Evolutionary conservation across 2,888 invertebrate species (phyloP).

Genomic region (Idaea aversata): DNA sequence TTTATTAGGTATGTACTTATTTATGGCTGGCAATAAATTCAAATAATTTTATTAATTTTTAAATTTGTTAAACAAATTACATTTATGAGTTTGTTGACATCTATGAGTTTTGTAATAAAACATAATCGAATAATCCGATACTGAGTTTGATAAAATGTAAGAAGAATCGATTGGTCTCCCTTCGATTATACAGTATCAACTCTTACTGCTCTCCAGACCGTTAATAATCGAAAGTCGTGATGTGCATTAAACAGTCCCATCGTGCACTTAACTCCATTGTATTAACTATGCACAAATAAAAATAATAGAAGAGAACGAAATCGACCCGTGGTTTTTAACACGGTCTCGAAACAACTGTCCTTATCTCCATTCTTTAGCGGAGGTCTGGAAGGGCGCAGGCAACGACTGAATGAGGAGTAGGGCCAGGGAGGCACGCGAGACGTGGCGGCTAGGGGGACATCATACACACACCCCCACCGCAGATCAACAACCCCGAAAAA

Average conservation of each 20-base stretch:
- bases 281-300: slow-evolving; percentile 2
- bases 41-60: too few relatives aligned
- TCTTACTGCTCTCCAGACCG: slow-evolving; percentile 38
- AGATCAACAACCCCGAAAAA: slow-evolving; percentile 72
- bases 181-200: slow-evolving; percentile 39
- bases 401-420: slow-evolving; percentile 60
- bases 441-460: slow-evolving; percentile 28
- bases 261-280: slow-evolving; percentile 12
- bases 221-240: slow-evolving; percentile 41
- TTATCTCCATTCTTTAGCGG: slow-evolving; percentile 62
- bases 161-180: slow-evolving; percentile 48
- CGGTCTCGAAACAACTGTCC: slow-evolving; percentile 51
- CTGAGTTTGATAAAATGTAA: slow-evolving; percentile 18
- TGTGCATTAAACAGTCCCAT: slow-evolving; percentile 12
- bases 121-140: slow-evolving; percentile 21
- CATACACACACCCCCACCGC: slow-evolving; percentile 46
- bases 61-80: background rate
- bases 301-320: background rate
- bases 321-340: slow-evolving; percentile 20
- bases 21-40: too few relatives aligned
- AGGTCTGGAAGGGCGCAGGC: slow-evolving; percentile 63
- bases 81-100: too few relatives aligned
- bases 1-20: too few relatives aligned
- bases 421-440: slow-evolving; percentile 37
- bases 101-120: background rate